A percentile compares a stretch with the other conserved stretches of the same genome.
Evolutionary conservation across 2,888 invertebrate species (phyloP).

Genomic region (Pterostichus madidus): DNA sequence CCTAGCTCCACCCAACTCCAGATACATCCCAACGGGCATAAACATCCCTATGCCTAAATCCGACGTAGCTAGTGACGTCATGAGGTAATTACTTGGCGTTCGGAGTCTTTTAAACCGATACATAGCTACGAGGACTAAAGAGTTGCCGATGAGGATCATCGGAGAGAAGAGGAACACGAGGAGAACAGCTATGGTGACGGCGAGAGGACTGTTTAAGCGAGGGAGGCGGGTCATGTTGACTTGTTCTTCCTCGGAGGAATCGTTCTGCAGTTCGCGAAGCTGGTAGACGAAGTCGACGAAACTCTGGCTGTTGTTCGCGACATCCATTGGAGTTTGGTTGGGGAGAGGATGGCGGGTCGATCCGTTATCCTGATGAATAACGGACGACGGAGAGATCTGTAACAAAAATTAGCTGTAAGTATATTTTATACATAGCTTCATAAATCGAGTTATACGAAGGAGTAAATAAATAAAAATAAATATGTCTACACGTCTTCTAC

Average conservation of each 20-base stretch:
- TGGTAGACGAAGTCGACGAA: slow-evolving; percentile 73
- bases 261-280: slow-evolving; percentile 71
- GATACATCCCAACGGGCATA: slow-evolving; percentile 81
- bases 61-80: slow-evolving; percentile 81
- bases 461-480: no score
- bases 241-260: slow-evolving; percentile 71
- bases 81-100: slow-evolving; percentile 82
- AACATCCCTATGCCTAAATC: slow-evolving; percentile 80
- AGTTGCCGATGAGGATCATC: slow-evolving; percentile 81
- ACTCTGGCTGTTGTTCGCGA: slow-evolving; percentile 72
- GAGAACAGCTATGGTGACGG: slow-evolving; percentile 78
- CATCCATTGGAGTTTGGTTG: slow-evolving; percentile 71
- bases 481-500: no score
- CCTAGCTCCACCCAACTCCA: slow-evolving; percentile 79
- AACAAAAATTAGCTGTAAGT: not conserved
- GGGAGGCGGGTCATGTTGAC: slow-evolving; percentile 74
- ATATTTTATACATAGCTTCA: no score
- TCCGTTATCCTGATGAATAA: slow-evolving; percentile 39
- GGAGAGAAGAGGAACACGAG: slow-evolving; percentile 80
- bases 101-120: slow-evolving; percentile 81
- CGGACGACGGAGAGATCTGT: slow-evolving; percentile 5
- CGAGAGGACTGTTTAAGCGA: slow-evolving; percentile 75
- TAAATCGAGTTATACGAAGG: no score
- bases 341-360: no score
- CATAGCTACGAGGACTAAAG: slow-evolving; percentile 81